Base-by-base conservation (phyloP, 2,888 invertebrate genomes). In the Lasioglossum pauxillum region DNA sequence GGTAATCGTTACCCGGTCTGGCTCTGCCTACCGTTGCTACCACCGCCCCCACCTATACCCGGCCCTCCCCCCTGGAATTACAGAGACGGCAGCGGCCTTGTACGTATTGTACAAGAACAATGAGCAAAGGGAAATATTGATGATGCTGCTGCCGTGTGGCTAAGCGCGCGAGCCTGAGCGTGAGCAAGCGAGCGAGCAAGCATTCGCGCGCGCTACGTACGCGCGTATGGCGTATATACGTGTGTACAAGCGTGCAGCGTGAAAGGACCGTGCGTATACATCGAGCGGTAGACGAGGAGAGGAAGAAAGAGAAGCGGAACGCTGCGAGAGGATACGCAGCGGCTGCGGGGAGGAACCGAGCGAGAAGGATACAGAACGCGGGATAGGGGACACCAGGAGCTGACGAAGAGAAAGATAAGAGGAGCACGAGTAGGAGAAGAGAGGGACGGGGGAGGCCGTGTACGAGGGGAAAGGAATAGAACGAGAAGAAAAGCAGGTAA, bases 111-210 rank as follows among this genome's bases (percentile, higher is more conserved):
- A 93, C 94, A 93, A 93, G 94, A 94, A 94, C 93, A 94, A 94
- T 93, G 94, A 94, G 96, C 96, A 96, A 96, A 96, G 95, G 95
- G 96, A 96, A 96, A 96, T 96, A 96, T 96, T 96, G 96, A 96
- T 96, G 96, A 93, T 89, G 90, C 88, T 82, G 86, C 86, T 81
- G 90, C 89, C 88, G 92, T 90, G 90, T 90, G 91, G 88, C 89
- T 89, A 89, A 88, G 90, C 88, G 87, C 46, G 84, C 77, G 84
- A 81, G 78, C 72, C 38, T 38, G 60, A 79, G 78, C 78, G 86
- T 57, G 83, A 78, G 77, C 77, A 79, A 77, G 71, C 74, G 53
- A 64, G 31, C 31, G 64, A 31, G 64, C 69, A 82, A 75, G 78
- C 75, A 79, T 78, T 74, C 60, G 72, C 74, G 88, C 72, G 85